phyloP scores from a whole-genome alignment of 2,888 invertebrate species.

The Cephus spinipes region DNA sequence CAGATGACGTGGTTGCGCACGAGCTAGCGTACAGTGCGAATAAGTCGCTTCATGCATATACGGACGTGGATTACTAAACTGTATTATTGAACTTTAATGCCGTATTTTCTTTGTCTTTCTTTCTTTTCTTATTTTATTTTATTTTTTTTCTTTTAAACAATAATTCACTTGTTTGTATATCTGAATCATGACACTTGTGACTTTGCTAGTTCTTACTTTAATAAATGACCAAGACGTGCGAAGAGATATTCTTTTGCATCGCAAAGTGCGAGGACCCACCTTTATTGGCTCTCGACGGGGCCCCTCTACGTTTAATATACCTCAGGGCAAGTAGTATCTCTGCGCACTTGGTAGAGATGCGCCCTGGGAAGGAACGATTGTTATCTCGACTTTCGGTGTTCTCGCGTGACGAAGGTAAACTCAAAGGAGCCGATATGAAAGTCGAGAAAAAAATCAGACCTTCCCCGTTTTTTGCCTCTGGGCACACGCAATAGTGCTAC shows the following conservation, averaged over 20 bases:
- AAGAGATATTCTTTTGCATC: slow-evolving; percentile 6
- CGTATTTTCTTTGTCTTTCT: slow-evolving; percentile 12
- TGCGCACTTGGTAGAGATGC: no score
- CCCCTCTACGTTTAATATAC: no score
- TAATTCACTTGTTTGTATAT: slow-evolving; percentile 20
- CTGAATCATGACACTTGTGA: slow-evolving; percentile 22
- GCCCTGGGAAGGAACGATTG: no score
- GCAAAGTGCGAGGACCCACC: neutral
- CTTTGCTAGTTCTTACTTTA: slow-evolving; percentile 29
- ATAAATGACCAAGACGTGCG: slow-evolving; percentile 12
- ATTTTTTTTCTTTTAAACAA: neutral
- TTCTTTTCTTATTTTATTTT: no score
- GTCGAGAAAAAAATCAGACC: no score
- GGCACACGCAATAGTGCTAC: no score
- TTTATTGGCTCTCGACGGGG: neutral
- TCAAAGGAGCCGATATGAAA: no score
- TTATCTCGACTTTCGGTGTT: no score
- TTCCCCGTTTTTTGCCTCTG: no score
- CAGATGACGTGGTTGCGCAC: slow-evolving; percentile 47
- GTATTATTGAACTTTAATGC: slow-evolving; percentile 13
- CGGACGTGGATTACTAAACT: slow-evolving; percentile 47
- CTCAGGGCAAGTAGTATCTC: no score
- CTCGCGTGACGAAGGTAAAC: no score
- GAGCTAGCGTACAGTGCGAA: slow-evolving; percentile 46
- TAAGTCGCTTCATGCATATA: slow-evolving; percentile 46